These are phyloP conservation scores for Gymnoscopelus braueri DNA, from an alignment of 2,797 vertebrate species.

Conservation along the genomic window DNA sequence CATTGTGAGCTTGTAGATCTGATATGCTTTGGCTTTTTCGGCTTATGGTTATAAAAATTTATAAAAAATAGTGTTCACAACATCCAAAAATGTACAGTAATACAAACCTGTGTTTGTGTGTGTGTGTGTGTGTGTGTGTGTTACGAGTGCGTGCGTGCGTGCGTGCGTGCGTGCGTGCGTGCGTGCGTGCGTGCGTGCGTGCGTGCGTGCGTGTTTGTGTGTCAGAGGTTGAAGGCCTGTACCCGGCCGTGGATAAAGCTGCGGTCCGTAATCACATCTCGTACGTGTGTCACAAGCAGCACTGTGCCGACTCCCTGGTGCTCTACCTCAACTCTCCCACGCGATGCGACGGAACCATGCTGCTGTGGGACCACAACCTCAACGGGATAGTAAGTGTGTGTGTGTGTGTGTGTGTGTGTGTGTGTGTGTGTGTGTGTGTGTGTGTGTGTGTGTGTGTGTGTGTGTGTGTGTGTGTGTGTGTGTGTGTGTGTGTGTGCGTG, in stretches of 20 bases:
- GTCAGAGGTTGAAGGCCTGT: conserved; percentile 73
- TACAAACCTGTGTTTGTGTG: no score
- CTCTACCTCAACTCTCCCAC: conserved; percentile 86
- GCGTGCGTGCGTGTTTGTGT: not conserved
- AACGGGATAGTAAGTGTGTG: conserved; percentile 80
- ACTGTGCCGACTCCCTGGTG: conserved; percentile 84
- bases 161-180: not conserved
- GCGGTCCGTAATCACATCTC: conserved; percentile 84
- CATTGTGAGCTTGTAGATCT: no score
- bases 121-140: no score
- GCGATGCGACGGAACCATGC: conserved; percentile 83
- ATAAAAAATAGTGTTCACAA: no score
- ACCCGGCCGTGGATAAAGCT: conserved; percentile 83
- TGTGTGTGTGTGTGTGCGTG: no score
- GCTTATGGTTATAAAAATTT: no score
- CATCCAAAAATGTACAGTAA: no score
- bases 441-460: not conserved
- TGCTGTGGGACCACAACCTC: conserved; percentile 85
- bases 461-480: no score
- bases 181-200: not conserved
- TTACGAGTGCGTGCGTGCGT: no score
- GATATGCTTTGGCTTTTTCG: no score
- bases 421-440: not conserved
- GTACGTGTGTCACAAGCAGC: conserved; percentile 84
- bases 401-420: conserved; percentile 19